phyloP scores from a whole-genome alignment of 2,888 invertebrate genomes.

The Bedellia somnulentella region DNA sequence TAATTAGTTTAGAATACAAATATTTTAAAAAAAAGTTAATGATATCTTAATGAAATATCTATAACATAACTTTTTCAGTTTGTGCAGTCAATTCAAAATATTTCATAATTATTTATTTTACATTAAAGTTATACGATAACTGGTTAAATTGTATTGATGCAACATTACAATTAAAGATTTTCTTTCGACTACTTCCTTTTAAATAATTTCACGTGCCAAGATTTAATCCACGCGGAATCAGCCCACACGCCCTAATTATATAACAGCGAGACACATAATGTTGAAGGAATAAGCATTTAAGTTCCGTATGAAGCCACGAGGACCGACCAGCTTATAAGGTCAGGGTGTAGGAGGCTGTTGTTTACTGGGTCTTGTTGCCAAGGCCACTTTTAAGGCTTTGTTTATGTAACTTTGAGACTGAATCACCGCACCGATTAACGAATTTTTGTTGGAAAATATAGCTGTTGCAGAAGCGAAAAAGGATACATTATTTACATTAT shows the following conservation, averaged over 20 bases:
- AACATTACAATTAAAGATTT: neutral
- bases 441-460: too few relatives aligned
- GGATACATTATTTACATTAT: too few relatives aligned
- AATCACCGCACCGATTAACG: too few relatives aligned
- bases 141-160: neutral
- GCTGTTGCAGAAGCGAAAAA: too few relatives aligned
- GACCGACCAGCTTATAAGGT: neutral
- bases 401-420: neutral
- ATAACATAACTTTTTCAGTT: neutral
- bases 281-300: constrained; percentile 11
- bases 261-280: constrained; percentile 4
- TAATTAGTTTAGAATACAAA: too few relatives aligned
- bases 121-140: neutral
- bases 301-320: constrained; percentile 10
- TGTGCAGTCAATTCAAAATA: neutral
- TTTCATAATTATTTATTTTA: neutral
- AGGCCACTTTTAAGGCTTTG: neutral
- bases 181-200: neutral
- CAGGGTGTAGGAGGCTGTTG: neutral
- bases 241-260: constrained; percentile 13
- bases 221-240: constrained; percentile 23
- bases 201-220: constrained; percentile 4
- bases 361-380: neutral
- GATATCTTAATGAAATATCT: neutral
- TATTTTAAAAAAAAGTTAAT: too few relatives aligned